Percentiles rank a stretch among this genome's conserved stretches.
Evolutionary conservation across 2,888 invertebrate species (phyloP).

Genomic region (Sarcophaga caerulescens): DNA sequence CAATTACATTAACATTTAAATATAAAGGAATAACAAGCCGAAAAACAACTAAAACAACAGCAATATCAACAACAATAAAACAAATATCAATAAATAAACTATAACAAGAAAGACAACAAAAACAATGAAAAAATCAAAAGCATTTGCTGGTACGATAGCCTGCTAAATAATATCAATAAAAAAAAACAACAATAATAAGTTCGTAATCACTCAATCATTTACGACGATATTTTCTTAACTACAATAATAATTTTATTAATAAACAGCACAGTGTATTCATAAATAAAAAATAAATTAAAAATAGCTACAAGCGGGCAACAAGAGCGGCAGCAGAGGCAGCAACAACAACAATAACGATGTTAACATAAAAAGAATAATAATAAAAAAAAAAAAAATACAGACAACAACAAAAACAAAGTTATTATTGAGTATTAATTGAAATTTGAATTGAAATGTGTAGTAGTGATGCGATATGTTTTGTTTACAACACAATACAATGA

Average conservation of each 20-base stretch:
- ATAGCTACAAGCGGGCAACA: background rate
- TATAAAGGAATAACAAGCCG: slow-evolving; percentile 14
- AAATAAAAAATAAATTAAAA: background rate
- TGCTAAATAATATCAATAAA: slow-evolving; percentile 32
- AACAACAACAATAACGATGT: background rate
- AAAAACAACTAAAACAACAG: slow-evolving; percentile 34
- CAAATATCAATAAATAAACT: slow-evolving; percentile 19
- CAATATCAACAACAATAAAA: slow-evolving; percentile 10
- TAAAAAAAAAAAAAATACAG: background rate
- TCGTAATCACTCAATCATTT: slow-evolving; percentile 36
- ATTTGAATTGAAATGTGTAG: background rate
- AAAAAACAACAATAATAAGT: slow-evolving; percentile 26
- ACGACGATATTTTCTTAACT: slow-evolving; percentile 22
- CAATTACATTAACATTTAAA: slow-evolving; percentile 1
- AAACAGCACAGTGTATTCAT: slow-evolving; percentile 13
- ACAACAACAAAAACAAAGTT: background rate
- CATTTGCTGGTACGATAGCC: slow-evolving; percentile 16
- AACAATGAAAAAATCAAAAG: background rate
- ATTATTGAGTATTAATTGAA: background rate
- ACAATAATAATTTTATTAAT: slow-evolving; percentile 20
- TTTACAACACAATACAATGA: background rate
- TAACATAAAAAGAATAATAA: background rate
- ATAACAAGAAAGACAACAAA: slow-evolving; percentile 18
- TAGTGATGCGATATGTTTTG: slow-evolving; percentile 9
- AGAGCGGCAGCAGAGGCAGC: background rate